Evolutionary conservation across 2,113 vertebrate genomes (phyloP), one percentile per base, ranked within the genome.

Genomic region (Clinocottus analis): DNA sequence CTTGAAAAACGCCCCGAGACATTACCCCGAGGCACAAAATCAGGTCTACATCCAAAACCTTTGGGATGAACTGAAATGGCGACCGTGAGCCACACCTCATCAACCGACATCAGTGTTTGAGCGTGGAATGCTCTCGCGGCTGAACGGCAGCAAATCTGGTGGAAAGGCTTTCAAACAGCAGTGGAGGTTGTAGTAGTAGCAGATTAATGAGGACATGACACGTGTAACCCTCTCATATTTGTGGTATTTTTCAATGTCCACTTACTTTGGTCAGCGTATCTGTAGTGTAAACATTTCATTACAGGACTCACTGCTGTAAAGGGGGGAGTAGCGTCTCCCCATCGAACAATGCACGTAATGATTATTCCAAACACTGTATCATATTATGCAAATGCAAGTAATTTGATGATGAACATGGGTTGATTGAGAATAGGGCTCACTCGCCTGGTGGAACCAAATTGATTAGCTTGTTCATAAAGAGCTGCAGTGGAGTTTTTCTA

Each of bases 391-490:
- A 85, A 85, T 85, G 35, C 2, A 0, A 60, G 53, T 87, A 81
- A 90, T 81, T 71, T 2, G 33, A 65, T 71, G 89, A 83, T 79
- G 84, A 87, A 78, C 84, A 77, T 19, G 60, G 63, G 33, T 67
- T 85, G 82, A 88, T 61, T 85, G 79, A 86, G 73, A 89, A 83
- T 55, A 78, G 64, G 33, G 39, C 81, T 86, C 67, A 84, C 55
- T 43, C 78, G 64, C 76, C 62, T 79, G 33, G 56, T 82, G 83
- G 79, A 85, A 88, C 75, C 76, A 82, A 90, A 88, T 76, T 88
- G 81, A 89, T 90, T 90, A 86, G 75, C 65, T 58, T 64, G 72
- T 67, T 82, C 84, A 82, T 80, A 85, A 89, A 87, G 73, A 82
- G 55, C 79, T 74, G 66, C 80, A 73, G 49, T 51, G 68, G 72